phyloP scores from a whole-genome alignment of 2,797 vertebrate species.

The Pseudochirops corinnae region DNA sequence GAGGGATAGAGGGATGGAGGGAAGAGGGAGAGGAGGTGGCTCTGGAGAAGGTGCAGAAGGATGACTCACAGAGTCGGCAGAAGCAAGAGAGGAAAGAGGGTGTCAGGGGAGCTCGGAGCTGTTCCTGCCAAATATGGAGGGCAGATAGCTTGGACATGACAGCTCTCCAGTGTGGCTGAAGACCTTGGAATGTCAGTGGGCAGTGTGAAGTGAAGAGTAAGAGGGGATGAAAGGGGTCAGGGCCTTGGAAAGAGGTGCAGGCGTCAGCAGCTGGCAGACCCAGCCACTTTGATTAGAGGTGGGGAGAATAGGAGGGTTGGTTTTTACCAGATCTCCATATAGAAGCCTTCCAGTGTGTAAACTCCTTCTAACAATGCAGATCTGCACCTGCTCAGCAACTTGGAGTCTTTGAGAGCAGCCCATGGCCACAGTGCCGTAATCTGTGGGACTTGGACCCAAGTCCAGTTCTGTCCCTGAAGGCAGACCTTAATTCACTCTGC shows the following conservation, averaged over 20 bases:
- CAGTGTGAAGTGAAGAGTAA: not conserved
- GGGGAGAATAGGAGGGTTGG: too few species aligned
- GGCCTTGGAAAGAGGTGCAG: not conserved
- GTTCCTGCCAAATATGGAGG: not conserved
- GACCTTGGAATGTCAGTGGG: not conserved
- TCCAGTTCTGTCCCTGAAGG: not conserved
- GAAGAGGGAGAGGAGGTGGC: not conserved
- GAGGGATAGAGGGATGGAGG: not conserved
- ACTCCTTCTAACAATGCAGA: not conserved
- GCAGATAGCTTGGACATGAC: not conserved
- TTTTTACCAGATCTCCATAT: not conserved
- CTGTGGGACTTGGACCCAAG: not conserved
- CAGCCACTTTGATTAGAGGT: not conserved
- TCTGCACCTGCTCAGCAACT: not conserved
- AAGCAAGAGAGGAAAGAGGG: not conserved
- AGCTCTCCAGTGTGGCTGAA: not conserved
- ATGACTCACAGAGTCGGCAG: not conserved
- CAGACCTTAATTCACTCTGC: not conserved
- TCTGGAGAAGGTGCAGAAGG: not conserved
- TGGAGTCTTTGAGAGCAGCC: not conserved
- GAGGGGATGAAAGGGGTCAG: not conserved
- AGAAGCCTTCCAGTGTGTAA: not conserved
- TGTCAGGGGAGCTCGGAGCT: not conserved
- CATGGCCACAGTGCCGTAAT: not conserved
- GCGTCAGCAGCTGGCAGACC: not conserved